Evolutionary conservation across 2,797 vertebrate species (phyloP).

Genomic region (Streptopelia turtur): DNA sequence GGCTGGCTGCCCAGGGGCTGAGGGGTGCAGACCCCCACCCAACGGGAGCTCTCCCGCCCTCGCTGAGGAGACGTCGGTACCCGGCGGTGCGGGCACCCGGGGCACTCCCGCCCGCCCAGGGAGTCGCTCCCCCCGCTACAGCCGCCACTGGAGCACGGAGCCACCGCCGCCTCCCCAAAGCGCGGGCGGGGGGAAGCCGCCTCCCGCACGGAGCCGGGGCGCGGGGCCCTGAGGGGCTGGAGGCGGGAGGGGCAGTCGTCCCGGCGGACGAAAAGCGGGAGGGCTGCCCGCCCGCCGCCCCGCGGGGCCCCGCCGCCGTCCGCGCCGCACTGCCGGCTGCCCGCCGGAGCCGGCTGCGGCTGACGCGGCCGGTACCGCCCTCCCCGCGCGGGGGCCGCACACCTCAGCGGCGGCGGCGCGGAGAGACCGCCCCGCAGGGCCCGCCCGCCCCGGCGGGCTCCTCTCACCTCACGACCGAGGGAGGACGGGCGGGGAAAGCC

Average conservation of each 20-base stretch:
- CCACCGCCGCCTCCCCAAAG: background rate
- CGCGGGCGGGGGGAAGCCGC: background rate
- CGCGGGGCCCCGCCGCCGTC: background rate
- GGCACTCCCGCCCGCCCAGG: too few species aligned
- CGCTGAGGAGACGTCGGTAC: background rate
- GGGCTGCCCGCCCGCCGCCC: background rate
- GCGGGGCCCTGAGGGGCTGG: too few species aligned
- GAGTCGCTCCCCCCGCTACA: background rate
- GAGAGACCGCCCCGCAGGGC: background rate
- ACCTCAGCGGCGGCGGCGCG: background rate
- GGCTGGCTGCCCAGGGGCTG: too few species aligned
- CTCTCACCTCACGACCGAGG: constrained; percentile 14
- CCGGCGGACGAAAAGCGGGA: too few species aligned
- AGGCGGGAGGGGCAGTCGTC: background rate
- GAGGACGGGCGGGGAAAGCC: background rate
- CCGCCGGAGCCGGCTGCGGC: background rate
- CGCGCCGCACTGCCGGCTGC: background rate
- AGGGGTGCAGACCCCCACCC: background rate
- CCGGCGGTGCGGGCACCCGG: background rate
- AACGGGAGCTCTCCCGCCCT: background rate
- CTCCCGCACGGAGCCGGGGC: background rate
- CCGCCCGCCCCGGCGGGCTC: background rate
- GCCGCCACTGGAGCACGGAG: background rate
- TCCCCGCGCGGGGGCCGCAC: background rate
- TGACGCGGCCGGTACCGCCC: background rate